Percentiles rank a stretch among this genome's conserved stretches.
Conservation (phyloP, 2,888 invertebrate genomes). For the Scaptomyza parva region DNA sequence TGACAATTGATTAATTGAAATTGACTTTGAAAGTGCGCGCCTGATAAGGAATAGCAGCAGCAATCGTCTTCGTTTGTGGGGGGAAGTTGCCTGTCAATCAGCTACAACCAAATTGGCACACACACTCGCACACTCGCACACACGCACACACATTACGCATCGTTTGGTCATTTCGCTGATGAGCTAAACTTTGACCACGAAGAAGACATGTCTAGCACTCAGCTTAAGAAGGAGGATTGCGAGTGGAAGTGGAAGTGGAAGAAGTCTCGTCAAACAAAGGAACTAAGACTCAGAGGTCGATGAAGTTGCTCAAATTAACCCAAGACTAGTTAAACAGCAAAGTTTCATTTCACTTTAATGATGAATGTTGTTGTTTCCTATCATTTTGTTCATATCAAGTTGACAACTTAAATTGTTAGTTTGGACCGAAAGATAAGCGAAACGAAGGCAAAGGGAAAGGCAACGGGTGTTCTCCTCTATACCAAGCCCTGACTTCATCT, state of each 20-base stretch:
- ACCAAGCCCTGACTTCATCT: constrained; percentile 2
- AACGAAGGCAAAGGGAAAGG: constrained; percentile 10
- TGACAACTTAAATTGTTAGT: constrained; percentile 82
- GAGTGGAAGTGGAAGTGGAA: too few species aligned
- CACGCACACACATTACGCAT: constrained; percentile 39
- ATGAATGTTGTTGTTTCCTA: constrained; percentile 43
- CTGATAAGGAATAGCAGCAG: constrained; percentile 57
- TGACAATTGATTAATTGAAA: constrained; percentile 81
- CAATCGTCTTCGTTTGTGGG: constrained; percentile 29
- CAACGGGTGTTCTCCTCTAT: background rate
- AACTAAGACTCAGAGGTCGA: background rate
- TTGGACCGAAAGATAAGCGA: constrained; percentile 41
- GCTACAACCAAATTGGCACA: constrained; percentile 44
- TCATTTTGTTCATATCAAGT: constrained; percentile 62
- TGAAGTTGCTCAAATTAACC: constrained; percentile 65
- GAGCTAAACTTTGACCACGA: constrained; percentile 67
- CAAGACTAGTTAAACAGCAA: constrained; percentile 76
- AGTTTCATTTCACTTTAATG: constrained; percentile 54
- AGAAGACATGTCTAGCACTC: constrained; percentile 47
- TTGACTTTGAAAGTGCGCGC: constrained; percentile 68
- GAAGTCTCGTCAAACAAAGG: constrained; percentile 57
- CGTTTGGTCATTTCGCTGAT: constrained; percentile 72
- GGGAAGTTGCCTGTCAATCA: constrained; percentile 78
- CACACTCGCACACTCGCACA: too few species aligned
- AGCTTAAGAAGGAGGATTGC: background rate